These are phyloP conservation scores for Ibidorhyncha struthersii DNA, from an alignment of 2,113 vertebrate species.

Conservation along the genomic window DNA sequence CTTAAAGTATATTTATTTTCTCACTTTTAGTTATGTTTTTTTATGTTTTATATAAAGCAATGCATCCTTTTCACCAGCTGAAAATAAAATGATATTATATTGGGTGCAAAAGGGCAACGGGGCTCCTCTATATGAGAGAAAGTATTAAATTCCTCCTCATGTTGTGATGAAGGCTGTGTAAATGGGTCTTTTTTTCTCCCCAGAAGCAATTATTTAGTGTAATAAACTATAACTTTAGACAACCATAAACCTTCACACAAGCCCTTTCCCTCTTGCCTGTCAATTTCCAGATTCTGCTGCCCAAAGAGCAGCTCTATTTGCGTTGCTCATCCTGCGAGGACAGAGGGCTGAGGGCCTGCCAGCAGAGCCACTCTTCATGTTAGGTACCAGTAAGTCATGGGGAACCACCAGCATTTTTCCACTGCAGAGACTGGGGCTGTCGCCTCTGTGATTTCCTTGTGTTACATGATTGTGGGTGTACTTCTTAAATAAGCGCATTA, in stretches of 20 bases:
- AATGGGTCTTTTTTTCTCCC: not conserved
- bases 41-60: not conserved
- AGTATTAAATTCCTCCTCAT: constrained; percentile 2
- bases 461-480: not conserved
- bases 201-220: constrained; percentile 42
- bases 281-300: not conserved
- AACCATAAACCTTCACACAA: not conserved
- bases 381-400: not conserved
- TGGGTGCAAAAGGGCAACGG: not conserved
- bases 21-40: not conserved
- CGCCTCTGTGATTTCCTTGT: not conserved
- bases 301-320: constrained; percentile 19
- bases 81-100: not conserved
- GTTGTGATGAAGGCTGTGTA: not conserved
- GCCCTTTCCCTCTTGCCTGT: not conserved
- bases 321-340: not conserved
- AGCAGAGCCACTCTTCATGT: not conserved
- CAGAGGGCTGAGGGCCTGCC: constrained; percentile 16
- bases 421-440: not conserved
- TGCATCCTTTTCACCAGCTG: not conserved
- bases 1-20: not conserved
- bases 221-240: constrained; percentile 4
- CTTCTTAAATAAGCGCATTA: constrained; percentile 2
- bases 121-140: not conserved
- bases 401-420: constrained; percentile 10